Evolutionary conservation across 2,797 vertebrate genomes (phyloP), one percentile per base, ranked within the genome.

Genomic region (Notolepis coatsorum): DNA sequence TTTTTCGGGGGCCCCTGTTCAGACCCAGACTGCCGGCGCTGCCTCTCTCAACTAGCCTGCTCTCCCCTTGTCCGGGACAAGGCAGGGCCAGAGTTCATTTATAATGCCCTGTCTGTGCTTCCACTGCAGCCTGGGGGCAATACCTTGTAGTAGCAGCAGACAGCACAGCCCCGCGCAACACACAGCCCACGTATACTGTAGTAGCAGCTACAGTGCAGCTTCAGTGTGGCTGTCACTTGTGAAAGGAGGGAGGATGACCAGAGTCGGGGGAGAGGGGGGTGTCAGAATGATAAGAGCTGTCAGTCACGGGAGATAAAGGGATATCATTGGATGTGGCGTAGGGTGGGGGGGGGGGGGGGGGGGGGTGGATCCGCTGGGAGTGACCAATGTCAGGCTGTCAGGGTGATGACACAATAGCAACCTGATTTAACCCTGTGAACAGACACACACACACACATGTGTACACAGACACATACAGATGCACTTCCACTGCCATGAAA

Each of bases 291-390:
- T 57, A 73, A 65, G 43, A 68, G 68, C 74, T 80, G 80, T 81
- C 84, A 76, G 60, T 84, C 84, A 82, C 67, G 7, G 38, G 45
- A 75, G 75, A 79, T 79, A 61, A 76, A 20, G 51, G 58, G 21
- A 8, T 60, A 71, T 64, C 71, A 49, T 45, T 8, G 5, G 71
- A 65, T 49, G 3, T n/a, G n/a, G n/a, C n/a, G n/a, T n/a, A n/a
- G n/a, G n/a, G n/a, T n/a, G n/a, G n/a, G n/a, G n/a, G n/a, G n/a
- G n/a, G n/a, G n/a, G 21, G 0, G 42, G 0, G 41, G 41, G 1
- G 17, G 10, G 35, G 10, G 35, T 2, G 68, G n/a, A n/a, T 15
- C 77, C 48, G 41, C 38, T 6, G 75, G 77, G 75, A 60, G 6
- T 15, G 55, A 33, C 37, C 5, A 2, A 39, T 20, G 54, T 64